These are phyloP conservation scores for Torymus auratus DNA, from an alignment of 2,888 invertebrate genomes.

Conservation along the genomic window DNA sequence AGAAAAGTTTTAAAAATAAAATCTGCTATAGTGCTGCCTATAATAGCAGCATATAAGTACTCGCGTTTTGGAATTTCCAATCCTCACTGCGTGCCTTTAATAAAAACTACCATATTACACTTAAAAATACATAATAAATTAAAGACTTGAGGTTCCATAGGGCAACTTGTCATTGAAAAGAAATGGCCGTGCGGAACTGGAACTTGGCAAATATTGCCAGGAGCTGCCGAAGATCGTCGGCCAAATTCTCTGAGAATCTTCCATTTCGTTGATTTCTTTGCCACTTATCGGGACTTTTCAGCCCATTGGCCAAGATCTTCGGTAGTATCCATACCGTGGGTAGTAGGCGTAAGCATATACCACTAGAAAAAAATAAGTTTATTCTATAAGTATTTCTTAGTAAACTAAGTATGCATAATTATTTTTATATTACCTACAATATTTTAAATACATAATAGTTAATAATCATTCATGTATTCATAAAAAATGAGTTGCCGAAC, in stretches of 20 bases:
- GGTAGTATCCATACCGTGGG: constrained; percentile 34
- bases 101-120: constrained; percentile 5
- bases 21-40: neutral
- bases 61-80: constrained; percentile 4
- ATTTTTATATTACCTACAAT: no score
- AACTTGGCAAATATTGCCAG: constrained; percentile 24
- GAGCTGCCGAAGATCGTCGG: constrained; percentile 2
- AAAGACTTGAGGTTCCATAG: constrained; percentile 24
- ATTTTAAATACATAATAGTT: no score
- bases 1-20: neutral
- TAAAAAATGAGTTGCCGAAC: no score
- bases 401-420: no score
- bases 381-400: neutral
- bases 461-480: no score
- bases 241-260: neutral
- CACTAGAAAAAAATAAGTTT: constrained; percentile 40
- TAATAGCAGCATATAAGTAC: neutral
- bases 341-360: constrained; percentile 55
- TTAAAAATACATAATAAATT: constrained; percentile 46
- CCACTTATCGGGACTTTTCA: neutral
- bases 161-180: neutral
- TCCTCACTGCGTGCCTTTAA: neutral
- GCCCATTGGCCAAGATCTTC: constrained; percentile 38
- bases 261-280: constrained; percentile 10
- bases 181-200: constrained; percentile 13